Evolutionary conservation across 2,888 invertebrate genomes (phyloP).

Genomic region (Clistopyga incitator): DNA sequence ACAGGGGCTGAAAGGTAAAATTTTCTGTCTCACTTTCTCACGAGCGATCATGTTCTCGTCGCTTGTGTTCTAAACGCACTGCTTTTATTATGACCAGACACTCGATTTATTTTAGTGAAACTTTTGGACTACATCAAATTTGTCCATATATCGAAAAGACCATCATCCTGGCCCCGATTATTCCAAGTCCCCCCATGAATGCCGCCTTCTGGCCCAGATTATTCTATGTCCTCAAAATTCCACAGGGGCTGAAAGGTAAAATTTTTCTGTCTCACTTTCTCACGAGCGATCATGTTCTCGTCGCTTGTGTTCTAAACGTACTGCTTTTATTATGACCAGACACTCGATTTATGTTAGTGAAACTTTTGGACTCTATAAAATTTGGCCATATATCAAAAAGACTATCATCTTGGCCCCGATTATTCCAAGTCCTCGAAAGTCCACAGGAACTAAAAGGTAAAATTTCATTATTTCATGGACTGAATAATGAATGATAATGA

Average conservation of each 20-base stretch:
- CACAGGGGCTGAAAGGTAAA: too few species aligned
- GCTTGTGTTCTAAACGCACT: slow-evolving; percentile 31
- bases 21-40: slow-evolving; percentile 28
- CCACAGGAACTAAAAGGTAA: too few species aligned
- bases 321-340: slow-evolving; percentile 50
- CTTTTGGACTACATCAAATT: background rate
- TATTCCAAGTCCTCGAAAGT: slow-evolving; percentile 63
- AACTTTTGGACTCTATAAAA: slow-evolving; percentile 13
- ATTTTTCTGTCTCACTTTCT: slow-evolving; percentile 35
- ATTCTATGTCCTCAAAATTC: slow-evolving; percentile 60
- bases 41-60: slow-evolving; percentile 34
- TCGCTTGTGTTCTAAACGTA: slow-evolving; percentile 32
- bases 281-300: slow-evolving; percentile 28
- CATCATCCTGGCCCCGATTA: too few species aligned
- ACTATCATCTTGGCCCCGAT: too few species aligned
- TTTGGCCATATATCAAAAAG: too few species aligned
- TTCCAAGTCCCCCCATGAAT: too few species aligned
- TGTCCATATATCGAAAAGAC: too few species aligned
- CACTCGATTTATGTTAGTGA: slow-evolving; percentile 43
- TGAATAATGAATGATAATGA: too few species aligned
- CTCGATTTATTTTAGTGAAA: slow-evolving; percentile 44
- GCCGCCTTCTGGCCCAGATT: too few species aligned
- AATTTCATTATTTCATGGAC: too few species aligned
- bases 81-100: slow-evolving; percentile 51
- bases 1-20: too few species aligned